Evolutionary conservation across 1,140 invertebrate species (phyloP), one percentile per base, ranked within the genome.

Genomic region (Planococcus citri): DNA sequence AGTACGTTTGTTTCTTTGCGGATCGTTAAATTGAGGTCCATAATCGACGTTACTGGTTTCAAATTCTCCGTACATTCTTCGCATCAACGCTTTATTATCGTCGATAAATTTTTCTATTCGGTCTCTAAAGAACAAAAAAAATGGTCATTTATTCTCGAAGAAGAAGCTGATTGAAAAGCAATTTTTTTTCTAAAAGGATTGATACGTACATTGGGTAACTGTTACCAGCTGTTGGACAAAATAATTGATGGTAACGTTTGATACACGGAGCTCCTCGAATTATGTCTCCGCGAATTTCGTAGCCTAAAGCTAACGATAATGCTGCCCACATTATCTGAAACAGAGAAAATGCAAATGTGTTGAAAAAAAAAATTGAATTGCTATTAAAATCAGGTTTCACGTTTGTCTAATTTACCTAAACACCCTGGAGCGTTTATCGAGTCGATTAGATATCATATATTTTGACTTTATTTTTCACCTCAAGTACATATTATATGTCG

Each of bases 81-180:
- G 88, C 83, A 94, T 94, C 72, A 95, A 75, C 10, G 92, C 91
- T 79, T 94, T 94, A 78, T 95, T 95, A 75, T 95, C 92, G 74
- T 95, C 92, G 75, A 95, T 95, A 78, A 94, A 95, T 71, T 83
- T 82, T 76, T 94, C 91, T 77, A 95, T 95, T 74, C 88, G 85
- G 57, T 93, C 89, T 78, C 92, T 95, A 80, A 51, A 85, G 86
- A n/a, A n/a, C n/a, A n/a, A n/a, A n/a, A n/a, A n/a, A n/a, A n/a
- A n/a, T n/a, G n/a, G n/a, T n/a, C n/a, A n/a, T n/a, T n/a, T n/a
- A n/a, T n/a, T n/a, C n/a, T n/a, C n/a, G n/a, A n/a, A n/a, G n/a
- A n/a, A n/a, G n/a, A n/a, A n/a, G n/a, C n/a, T n/a, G n/a, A n/a
- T n/a, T n/a, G n/a, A n/a, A n/a, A n/a, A n/a, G n/a, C n/a, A n/a